Percentiles rank a stretch among this genome's conserved stretches.
These are phyloP conservation scores for Cotesia chilonis DNA, from an alignment of 1,140 invertebrate genomes.

Conservation along the genomic window DNA sequence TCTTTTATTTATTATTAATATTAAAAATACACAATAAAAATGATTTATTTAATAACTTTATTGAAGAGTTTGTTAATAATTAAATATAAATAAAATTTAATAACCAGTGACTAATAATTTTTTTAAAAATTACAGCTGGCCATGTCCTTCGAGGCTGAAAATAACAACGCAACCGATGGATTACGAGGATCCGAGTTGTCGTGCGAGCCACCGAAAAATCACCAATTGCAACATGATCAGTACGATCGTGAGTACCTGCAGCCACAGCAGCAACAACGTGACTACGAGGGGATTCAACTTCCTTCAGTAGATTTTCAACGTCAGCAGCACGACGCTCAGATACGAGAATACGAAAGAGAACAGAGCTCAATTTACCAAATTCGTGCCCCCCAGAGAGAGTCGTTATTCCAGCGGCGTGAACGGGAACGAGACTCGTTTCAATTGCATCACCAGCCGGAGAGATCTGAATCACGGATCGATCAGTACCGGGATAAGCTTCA, in stretches of 20 bases:
- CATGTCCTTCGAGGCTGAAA: conserved; percentile 45
- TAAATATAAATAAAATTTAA: background rate
- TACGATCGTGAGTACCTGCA: background rate
- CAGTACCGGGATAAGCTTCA: conserved; percentile 40
- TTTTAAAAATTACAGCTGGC: conserved; percentile 37
- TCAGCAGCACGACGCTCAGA: background rate
- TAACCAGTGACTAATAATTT: background rate
- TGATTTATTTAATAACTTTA: no score
- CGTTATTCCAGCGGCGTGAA: conserved; percentile 7
- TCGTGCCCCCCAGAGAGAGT: background rate
- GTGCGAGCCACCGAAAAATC: conserved; percentile 27
- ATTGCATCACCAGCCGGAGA: conserved; percentile 28
- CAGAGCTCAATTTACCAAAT: background rate
- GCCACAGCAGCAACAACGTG: background rate
- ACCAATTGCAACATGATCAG: conserved; percentile 28
- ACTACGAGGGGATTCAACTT: background rate
- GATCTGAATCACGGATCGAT: conserved; percentile 39
- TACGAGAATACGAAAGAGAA: background rate
- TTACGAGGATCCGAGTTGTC: conserved; percentile 36
- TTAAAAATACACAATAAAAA: no score
- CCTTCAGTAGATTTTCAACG: background rate
- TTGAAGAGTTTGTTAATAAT: background rate
- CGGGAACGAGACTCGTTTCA: conserved; percentile 17
- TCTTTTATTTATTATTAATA: no score
- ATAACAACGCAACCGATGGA: conserved; percentile 31